phyloP scores from a whole-genome alignment of 1,140 invertebrate genomes.

The Drosophila varians region DNA sequence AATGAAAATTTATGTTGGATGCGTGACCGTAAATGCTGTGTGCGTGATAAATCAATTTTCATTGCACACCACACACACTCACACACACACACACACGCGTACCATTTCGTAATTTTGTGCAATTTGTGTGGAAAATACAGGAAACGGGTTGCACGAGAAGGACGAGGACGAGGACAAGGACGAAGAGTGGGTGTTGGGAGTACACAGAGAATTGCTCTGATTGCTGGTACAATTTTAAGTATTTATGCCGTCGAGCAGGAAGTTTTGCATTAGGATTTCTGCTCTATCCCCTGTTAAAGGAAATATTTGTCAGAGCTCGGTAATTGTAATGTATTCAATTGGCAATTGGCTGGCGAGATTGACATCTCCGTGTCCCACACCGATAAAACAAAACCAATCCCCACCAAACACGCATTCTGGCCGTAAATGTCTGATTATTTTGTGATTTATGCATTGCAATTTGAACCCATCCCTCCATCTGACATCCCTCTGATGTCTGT shows the following conservation, averaged over 20 bases:
- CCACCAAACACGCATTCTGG: slow-evolving; percentile 2
- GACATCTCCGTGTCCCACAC: slow-evolving; percentile 32
- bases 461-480: no score
- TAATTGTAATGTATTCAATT: slow-evolving; percentile 74
- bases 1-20: slow-evolving; percentile 81
- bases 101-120: slow-evolving; percentile 74
- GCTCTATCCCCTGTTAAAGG: slow-evolving; percentile 45
- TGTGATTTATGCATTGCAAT: slow-evolving; percentile 76
- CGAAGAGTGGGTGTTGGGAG: no score
- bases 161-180: background rate
- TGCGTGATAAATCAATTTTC: slow-evolving; percentile 81
- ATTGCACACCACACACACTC: slow-evolving; percentile 55
- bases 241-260: slow-evolving; percentile 60
- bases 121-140: slow-evolving; percentile 42
- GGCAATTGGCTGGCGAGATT: slow-evolving; percentile 76
- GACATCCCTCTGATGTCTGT: slow-evolving; percentile 46
- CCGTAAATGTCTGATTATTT: slow-evolving; percentile 71
- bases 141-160: background rate
- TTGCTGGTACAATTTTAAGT: slow-evolving; percentile 63
- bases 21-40: slow-evolving; percentile 79
- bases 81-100: slow-evolving; percentile 21
- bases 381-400: background rate
- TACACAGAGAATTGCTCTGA: background rate
- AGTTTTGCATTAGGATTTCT: slow-evolving; percentile 38
- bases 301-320: slow-evolving; percentile 71